Conservation (phyloP, 1,140 invertebrate species). For the Drosophila repletoides region DNA sequence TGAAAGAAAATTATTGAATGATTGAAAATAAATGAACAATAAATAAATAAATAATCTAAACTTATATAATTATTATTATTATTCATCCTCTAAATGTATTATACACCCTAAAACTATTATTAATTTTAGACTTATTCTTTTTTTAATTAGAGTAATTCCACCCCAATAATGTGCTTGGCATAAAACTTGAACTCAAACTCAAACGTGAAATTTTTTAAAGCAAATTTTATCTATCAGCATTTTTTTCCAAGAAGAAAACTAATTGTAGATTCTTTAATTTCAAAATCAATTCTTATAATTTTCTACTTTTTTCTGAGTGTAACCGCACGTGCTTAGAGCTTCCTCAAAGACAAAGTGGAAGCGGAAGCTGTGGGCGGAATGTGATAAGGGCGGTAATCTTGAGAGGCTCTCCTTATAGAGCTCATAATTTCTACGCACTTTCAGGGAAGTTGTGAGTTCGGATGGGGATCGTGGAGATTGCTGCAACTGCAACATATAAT, state of each 20-base stretch:
- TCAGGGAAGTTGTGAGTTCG: conserved; percentile 9
- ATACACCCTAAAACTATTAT: no score
- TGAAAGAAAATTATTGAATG: neutral
- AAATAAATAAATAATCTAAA: neutral
- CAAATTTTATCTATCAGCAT: no score
- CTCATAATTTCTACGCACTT: conserved; percentile 20
- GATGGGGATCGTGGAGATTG: neutral
- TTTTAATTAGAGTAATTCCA: no score
- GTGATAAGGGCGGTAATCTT: conserved; percentile 13
- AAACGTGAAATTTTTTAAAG: no score
- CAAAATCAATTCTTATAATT: no score
- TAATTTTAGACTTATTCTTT: no score
- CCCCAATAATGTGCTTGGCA: no score
- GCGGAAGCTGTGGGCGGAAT: conserved; percentile 18
- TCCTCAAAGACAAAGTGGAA: conserved; percentile 3
- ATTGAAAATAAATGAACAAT: neutral
- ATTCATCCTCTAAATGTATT: no score
- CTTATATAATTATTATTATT: no score
- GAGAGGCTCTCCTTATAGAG: neutral
- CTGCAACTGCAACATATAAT: conserved; percentile 22
- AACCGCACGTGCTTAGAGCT: neutral
- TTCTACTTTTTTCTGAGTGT: conserved; percentile 2
- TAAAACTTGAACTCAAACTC: no score
- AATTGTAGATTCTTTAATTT: no score
- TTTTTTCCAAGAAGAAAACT: neutral